These are phyloP conservation scores for Helicoverpa zea DNA, from an alignment of 1,140 invertebrate genomes.

Conservation along the genomic window DNA sequence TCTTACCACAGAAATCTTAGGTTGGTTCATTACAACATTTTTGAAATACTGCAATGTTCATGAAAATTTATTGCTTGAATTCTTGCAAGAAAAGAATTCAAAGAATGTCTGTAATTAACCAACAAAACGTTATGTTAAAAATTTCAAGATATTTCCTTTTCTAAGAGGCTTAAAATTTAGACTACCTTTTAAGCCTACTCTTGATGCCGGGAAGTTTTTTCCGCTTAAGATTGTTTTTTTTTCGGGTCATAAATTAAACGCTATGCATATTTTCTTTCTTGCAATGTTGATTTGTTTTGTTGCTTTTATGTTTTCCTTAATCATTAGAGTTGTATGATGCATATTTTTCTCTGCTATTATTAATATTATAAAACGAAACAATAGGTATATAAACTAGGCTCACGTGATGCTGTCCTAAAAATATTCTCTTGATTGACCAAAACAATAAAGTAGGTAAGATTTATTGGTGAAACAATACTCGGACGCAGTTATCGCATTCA, in stretches of 20 bases:
- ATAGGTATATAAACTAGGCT: too few relatives aligned
- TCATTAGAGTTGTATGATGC: too few relatives aligned
- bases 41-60: constrained; percentile 1
- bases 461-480: too few relatives aligned
- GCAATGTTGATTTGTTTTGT: background rate
- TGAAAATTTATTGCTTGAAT: constrained; percentile 7
- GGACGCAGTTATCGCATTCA: too few relatives aligned
- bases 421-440: too few relatives aligned
- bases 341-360: too few relatives aligned
- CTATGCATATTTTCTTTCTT: background rate
- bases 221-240: constrained; percentile 19
- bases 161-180: constrained; percentile 21
- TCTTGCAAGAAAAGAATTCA: background rate
- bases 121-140: constrained; percentile 9
- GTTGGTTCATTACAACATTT: background rate
- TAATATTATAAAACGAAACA: too few relatives aligned
- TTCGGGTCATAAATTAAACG: background rate
- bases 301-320: too few relatives aligned
- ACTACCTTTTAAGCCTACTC: constrained; percentile 8
- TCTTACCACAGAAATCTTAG: too few relatives aligned
- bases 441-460: too few relatives aligned
- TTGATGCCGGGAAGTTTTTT: background rate
- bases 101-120: constrained; percentile 20
- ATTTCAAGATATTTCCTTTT: background rate
- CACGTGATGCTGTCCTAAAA: too few relatives aligned